A percentile compares a stretch with the other conserved stretches of the same genome.
These are phyloP conservation scores for Spisula subtruncata DNA, from an alignment of 2,888 invertebrate species.

Conservation along the genomic window DNA sequence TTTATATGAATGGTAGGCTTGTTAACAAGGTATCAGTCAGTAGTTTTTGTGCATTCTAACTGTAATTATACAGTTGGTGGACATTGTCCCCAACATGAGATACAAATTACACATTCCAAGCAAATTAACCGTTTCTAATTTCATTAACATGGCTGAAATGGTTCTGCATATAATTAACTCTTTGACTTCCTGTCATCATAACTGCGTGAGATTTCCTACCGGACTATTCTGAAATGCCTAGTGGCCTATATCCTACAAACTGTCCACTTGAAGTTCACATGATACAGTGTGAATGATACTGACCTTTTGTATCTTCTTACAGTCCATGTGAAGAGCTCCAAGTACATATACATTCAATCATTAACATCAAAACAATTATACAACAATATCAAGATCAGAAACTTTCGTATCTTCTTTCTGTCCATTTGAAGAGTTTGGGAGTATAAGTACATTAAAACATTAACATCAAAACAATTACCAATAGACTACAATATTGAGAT, in stretches of 20 bases:
- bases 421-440: no score
- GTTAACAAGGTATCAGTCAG: constrained; percentile 58
- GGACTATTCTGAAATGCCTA: constrained; percentile 40
- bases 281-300: constrained; percentile 42
- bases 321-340: no score
- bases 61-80: constrained; percentile 50
- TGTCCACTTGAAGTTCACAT: constrained; percentile 35
- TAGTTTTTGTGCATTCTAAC: constrained; percentile 35
- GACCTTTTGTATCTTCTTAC: not conserved
- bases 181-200: constrained; percentile 52
- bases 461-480: no score
- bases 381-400: no score
- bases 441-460: no score
- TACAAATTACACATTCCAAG: constrained; percentile 65
- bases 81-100: constrained; percentile 43
- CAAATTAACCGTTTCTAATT: constrained; percentile 69
- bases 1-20: constrained; percentile 47
- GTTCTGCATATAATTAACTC: constrained; percentile 44
- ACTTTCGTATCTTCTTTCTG: no score
- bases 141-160: constrained; percentile 57
- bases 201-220: constrained; percentile 29
- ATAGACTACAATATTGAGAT: no score
- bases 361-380: no score
- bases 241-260: constrained; percentile 23
- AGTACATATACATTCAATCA: no score